Evolutionary conservation across 2,113 vertebrate genomes (phyloP).

Genomic region (Pterocles burchelli): DNA sequence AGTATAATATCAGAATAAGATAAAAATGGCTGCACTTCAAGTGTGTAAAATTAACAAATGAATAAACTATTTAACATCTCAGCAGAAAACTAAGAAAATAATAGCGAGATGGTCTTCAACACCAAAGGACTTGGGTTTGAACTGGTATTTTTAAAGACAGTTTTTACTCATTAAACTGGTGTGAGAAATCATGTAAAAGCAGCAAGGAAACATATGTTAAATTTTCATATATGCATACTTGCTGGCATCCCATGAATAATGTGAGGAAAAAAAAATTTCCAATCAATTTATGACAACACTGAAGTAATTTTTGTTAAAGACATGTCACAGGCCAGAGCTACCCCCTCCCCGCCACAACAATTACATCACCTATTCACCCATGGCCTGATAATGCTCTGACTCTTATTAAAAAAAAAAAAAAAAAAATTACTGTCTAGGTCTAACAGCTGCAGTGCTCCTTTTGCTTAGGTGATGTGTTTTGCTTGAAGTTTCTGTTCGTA

Average conservation of each 20-base stretch:
- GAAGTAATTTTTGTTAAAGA: slow-evolving; percentile 10
- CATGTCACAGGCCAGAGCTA: neutral
- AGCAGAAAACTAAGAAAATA: neutral
- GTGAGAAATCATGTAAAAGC: neutral
- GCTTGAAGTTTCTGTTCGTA: neutral
- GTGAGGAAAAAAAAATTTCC: slow-evolving; percentile 49
- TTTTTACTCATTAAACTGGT: slow-evolving; percentile 17
- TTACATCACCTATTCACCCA: neutral
- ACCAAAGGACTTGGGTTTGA: neutral
- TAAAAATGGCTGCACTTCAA: neutral
- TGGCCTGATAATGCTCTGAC: neutral
- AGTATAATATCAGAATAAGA: rapidly evolving
- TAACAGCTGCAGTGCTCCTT: neutral
- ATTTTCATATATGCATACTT: slow-evolving; percentile 43
- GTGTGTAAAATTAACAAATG: neutral
- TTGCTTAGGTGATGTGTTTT: neutral
- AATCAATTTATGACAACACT: slow-evolving; percentile 18
- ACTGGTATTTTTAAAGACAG: neutral
- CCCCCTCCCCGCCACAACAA: neutral
- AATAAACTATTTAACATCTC: neutral
- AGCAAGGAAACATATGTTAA: slow-evolving; percentile 23
- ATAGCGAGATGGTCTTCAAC: neutral
- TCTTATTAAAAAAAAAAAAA: neutral
- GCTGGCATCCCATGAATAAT: slow-evolving; percentile 32
- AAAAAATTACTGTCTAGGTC: neutral